Base-by-base conservation (phyloP, 2,888 invertebrate species). In the Capitulum mitella region DNA sequence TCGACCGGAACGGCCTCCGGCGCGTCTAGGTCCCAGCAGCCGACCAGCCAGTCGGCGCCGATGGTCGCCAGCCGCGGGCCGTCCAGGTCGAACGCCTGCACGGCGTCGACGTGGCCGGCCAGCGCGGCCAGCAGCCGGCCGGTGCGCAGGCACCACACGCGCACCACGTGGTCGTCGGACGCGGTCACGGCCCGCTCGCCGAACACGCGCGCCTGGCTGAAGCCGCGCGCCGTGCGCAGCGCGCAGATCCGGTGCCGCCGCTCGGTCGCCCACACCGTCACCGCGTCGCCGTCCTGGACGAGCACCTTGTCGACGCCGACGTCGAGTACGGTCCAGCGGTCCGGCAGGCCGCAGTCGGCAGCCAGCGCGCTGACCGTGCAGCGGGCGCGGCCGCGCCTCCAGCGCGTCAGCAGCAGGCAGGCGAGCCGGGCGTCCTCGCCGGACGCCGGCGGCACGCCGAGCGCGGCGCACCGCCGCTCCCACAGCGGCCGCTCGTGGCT, bases 261-360 rank as follows among this genome's bases (percentile, higher is more conserved):
- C 58, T 58, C 58, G 58, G 58, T 58, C n/a, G 58, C n/a, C 58
- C 58, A 58, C 58, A 58, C 58, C n/a, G n/a, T n/a, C n/a, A n/a
- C n/a, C n/a, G n/a, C n/a, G n/a, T n/a, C n/a, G n/a, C n/a, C n/a
- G n/a, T n/a, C n/a, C n/a, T n/a, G n/a, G 3, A 58, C 29, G n/a
- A 58, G 58, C n/a, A 29, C 58, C 58, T 29, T n/a, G n/a, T 58
- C 58, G n/a, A 29, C 6, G 58, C 58, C n/a, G 10, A n/a, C 26
- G 58, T 58, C 58, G 10, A 58, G 58, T 29, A 58, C n/a, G n/a
- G 12, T 6, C 0, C n/a, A 12, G 58, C n/a, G n/a, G 10, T 8
- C n/a, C n/a, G 58, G 58, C 10, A 58, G 10, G 6, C 10, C n/a
- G 10, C n/a, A 29, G n/a, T 29, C n/a, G 5, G 3, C 10, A n/a